Evolutionary conservation across 2,888 invertebrate genomes (phyloP).

Genomic region (Dasysyrphus albostriatus): DNA sequence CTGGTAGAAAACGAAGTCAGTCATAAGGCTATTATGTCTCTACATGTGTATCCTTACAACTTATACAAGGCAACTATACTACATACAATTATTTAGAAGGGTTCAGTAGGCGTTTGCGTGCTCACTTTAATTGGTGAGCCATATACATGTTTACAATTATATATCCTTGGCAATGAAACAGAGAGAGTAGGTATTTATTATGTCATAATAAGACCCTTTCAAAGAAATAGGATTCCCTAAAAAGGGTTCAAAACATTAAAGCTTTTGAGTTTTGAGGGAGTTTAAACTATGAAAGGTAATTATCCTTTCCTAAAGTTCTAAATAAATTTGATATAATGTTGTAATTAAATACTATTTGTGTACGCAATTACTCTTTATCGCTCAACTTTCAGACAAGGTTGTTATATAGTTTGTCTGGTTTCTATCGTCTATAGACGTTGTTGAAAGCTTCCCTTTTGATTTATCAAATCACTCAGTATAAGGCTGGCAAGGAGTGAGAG

Average conservation of each 20-base stretch:
- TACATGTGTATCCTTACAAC: background rate
- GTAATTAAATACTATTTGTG: slow-evolving; percentile 21
- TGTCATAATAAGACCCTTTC: background rate
- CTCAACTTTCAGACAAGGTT: slow-evolving; percentile 2
- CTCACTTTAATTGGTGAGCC: background rate
- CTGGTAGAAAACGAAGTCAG: slow-evolving; percentile 1
- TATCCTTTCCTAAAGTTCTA: background rate
- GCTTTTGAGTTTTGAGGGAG: background rate
- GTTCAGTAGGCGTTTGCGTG: background rate
- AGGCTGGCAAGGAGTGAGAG: background rate
- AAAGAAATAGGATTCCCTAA: background rate
- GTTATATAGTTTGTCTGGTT: background rate
- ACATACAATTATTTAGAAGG: background rate
- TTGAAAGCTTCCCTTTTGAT: background rate
- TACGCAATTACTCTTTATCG: slow-evolving; percentile 6
- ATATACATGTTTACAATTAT: background rate
- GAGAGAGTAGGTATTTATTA: background rate
- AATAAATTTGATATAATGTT: background rate
- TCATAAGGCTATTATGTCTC: background rate
- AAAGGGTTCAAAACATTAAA: slow-evolving; percentile 5
- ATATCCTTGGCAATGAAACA: background rate
- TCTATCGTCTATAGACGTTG: background rate
- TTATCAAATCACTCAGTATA: background rate
- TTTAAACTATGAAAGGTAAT: slow-evolving; percentile 7
- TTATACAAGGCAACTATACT: background rate